phyloP scores from a whole-genome alignment of 2,797 vertebrate species.

The Myripristis murdjan region DNA sequence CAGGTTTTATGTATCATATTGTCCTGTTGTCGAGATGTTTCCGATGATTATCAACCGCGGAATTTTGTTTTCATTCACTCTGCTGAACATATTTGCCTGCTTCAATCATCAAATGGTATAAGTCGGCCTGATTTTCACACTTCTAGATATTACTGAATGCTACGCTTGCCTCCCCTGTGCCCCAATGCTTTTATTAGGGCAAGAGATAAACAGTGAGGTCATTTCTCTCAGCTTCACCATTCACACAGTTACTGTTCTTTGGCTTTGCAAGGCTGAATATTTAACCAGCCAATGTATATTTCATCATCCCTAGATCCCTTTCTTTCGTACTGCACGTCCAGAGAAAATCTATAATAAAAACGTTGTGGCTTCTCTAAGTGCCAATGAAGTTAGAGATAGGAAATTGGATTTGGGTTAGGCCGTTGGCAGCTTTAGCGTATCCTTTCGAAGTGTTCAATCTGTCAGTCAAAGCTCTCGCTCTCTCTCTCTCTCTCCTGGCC shows the following conservation, averaged over 20 bases:
- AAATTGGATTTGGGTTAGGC: constrained; percentile 69
- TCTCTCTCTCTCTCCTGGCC: constrained; percentile 18
- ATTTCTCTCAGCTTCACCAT: not conserved
- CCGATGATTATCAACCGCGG: no score
- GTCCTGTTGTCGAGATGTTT: not conserved
- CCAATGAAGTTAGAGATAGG: constrained; percentile 63
- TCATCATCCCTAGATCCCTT: constrained; percentile 18
- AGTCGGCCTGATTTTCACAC: no score
- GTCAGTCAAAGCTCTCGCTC: constrained; percentile 53
- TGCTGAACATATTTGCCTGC: no score
- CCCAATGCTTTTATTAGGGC: no score
- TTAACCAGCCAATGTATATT: constrained; percentile 7
- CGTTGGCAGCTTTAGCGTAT: constrained; percentile 51
- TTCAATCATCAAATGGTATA: no score
- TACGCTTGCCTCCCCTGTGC: no score
- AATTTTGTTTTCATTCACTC: no score
- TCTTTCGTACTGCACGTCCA: constrained; percentile 13
- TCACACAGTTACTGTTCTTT: not conserved
- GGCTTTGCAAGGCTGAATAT: not conserved
- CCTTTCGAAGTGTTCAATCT: constrained; percentile 39
- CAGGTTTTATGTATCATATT: constrained; percentile 6
- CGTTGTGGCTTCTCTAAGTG: constrained; percentile 51
- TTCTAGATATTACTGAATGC: no score
- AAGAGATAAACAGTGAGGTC: not conserved
- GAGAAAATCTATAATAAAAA: constrained; percentile 31